Evolutionary conservation across 2,113 vertebrate genomes (phyloP).

Genomic region (Misgurnus anguillicaudatus): DNA sequence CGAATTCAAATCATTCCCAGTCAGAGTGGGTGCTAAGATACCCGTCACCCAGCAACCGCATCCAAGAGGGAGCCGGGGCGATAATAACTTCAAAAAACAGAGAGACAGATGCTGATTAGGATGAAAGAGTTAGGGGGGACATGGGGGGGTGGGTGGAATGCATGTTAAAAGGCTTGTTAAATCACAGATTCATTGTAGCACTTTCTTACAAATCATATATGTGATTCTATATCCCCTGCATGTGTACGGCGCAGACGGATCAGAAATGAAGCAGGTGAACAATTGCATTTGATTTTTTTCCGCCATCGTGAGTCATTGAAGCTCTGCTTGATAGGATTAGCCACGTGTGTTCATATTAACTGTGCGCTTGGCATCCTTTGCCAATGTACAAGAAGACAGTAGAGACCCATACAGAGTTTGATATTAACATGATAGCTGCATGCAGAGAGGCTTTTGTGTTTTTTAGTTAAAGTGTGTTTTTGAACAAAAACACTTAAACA

Average conservation of each 20-base stretch:
- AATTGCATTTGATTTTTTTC: slow-evolving; percentile 59
- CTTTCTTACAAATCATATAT: slow-evolving; percentile 96
- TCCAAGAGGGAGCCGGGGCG: slow-evolving; percentile 98
- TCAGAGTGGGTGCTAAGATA: slow-evolving; percentile 99
- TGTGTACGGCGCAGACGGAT: slow-evolving; percentile 77
- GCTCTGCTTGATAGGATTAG: slow-evolving; percentile 89
- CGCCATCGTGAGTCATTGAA: slow-evolving; percentile 74
- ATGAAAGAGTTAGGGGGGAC: slow-evolving; percentile 76
- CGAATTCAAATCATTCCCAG: slow-evolving; percentile 99
- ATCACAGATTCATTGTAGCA: slow-evolving; percentile 95
- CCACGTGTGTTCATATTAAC: slow-evolving; percentile 89
- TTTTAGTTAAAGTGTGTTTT: background rate
- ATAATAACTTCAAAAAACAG: slow-evolving; percentile 99
- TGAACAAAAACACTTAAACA: too few relatives aligned
- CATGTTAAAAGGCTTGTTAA: slow-evolving; percentile 97
- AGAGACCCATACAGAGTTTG: background rate
- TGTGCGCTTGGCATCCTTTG: slow-evolving; percentile 82
- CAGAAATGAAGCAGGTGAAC: slow-evolving; percentile 66
- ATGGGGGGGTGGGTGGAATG: slow-evolving; percentile 77
- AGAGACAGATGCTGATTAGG: slow-evolving; percentile 99
- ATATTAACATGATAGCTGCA: background rate
- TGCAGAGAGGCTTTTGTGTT: background rate
- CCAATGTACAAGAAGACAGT: slow-evolving; percentile 65
- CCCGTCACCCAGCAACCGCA: slow-evolving; percentile 99
- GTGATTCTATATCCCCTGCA: slow-evolving; percentile 82